These are phyloP conservation scores for Pitangus sulphuratus DNA, from an alignment of 2,797 vertebrate genomes.

Conservation along the genomic window DNA sequence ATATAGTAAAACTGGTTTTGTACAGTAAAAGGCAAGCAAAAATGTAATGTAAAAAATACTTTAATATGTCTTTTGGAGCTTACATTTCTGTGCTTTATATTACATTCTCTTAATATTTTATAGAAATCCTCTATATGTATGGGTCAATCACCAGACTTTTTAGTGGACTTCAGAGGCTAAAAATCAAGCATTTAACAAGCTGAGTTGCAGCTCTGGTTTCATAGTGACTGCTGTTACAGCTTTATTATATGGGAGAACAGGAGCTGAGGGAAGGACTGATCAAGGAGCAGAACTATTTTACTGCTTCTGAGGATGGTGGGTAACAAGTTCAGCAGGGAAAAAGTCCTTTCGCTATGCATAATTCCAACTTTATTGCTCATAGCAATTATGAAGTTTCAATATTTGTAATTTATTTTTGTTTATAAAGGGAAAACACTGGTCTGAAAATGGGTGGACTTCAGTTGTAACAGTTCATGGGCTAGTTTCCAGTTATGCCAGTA, in stretches of 20 bases:
- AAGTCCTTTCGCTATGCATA: background rate
- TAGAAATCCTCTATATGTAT: background rate
- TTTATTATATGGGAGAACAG: background rate
- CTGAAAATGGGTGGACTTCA: background rate
- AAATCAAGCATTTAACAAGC: background rate
- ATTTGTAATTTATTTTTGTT: background rate
- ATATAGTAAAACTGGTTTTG: background rate
- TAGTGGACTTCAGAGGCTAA: background rate
- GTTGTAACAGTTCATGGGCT: background rate
- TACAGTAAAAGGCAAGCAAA: background rate
- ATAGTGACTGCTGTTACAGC: background rate
- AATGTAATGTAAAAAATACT: background rate
- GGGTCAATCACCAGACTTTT: background rate
- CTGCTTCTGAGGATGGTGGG: background rate
- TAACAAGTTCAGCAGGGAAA: background rate
- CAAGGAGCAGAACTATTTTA: background rate
- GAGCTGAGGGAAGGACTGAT: background rate
- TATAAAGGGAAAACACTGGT: background rate
- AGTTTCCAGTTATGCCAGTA: background rate
- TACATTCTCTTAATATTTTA: background rate
- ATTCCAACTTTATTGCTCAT: background rate
- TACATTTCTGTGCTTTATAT: background rate
- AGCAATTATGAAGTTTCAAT: accelerated
- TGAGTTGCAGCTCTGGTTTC: background rate
- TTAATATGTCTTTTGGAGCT: background rate